Percentiles rank a stretch among this genome's conserved stretches.
These are phyloP conservation scores for Pundamilia nyererei DNA, from an alignment of 2,113 vertebrate species.

Conservation along the genomic window DNA sequence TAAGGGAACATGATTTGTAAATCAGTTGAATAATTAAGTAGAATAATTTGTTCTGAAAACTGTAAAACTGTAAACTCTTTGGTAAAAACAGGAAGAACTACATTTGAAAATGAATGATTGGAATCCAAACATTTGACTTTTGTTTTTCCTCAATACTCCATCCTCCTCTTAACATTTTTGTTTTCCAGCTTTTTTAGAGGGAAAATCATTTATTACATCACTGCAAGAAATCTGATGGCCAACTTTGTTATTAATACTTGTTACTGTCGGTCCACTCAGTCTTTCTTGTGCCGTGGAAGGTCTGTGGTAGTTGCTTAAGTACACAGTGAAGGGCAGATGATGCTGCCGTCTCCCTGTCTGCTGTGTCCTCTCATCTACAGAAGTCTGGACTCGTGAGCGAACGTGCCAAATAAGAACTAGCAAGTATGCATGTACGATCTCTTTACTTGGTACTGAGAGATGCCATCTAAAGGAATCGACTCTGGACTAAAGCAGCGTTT, in stretches of 20 bases:
- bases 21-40: not conserved
- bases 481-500: too few species aligned
- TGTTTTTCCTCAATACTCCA: too few species aligned
- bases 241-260: not conserved
- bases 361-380: too few species aligned
- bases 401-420: too few species aligned
- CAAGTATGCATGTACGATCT: too few species aligned
- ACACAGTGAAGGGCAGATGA: not conserved
- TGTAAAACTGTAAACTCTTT: not conserved
- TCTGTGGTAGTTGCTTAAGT: not conserved
- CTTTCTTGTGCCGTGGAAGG: fast-evolving
- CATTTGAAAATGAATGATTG: not conserved
- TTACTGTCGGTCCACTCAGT: fast-evolving
- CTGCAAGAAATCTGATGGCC: not conserved
- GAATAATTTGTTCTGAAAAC: not conserved
- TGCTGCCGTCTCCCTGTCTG: too few species aligned
- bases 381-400: too few species aligned
- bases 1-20: not conserved
- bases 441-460: too few species aligned
- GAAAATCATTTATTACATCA: not conserved
- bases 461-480: too few species aligned
- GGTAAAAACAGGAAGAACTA: not conserved
- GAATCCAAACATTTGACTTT: not conserved
- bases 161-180: too few species aligned
- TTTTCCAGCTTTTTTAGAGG: not conserved